phyloP scores from a whole-genome alignment of 2,888 invertebrate genomes.

The Caenorhabditis imperialis region DNA sequence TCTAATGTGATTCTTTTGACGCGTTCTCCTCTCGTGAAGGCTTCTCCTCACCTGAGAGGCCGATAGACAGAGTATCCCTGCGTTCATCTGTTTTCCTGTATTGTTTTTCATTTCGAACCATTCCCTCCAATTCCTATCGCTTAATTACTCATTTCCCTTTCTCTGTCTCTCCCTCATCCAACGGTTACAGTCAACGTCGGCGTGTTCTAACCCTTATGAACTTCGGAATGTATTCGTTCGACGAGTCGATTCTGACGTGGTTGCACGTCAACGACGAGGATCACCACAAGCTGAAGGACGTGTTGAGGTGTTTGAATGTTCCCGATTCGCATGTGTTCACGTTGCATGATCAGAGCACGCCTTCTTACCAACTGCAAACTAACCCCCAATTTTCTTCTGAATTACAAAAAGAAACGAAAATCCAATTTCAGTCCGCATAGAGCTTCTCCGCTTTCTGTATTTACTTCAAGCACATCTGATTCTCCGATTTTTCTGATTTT shows the following conservation, averaged over 20 bases:
- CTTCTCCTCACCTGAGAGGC: background rate
- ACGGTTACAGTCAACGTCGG: conserved; percentile 74
- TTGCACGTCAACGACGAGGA: conserved; percentile 71
- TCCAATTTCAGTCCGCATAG: conserved; percentile 9
- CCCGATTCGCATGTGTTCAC: conserved; percentile 13
- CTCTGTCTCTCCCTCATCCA: conserved; percentile 1
- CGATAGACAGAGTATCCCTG: background rate
- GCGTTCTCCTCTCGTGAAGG: conserved; percentile 27
- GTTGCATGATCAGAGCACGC: conserved; percentile 15
- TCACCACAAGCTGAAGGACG: conserved; percentile 63
- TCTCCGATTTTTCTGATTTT: background rate
- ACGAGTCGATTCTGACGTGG: conserved; percentile 75
- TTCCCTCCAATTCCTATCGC: conserved; percentile 21
- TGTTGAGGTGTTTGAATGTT: conserved; percentile 53
- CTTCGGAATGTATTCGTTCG: conserved; percentile 76
- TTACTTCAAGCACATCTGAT: conserved; percentile 30
- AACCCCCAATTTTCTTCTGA: conserved; percentile 21
- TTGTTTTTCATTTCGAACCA: background rate
- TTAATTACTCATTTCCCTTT: conserved; percentile 20
- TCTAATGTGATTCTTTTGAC: conserved; percentile 17
- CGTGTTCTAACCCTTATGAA: conserved; percentile 75
- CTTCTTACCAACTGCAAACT: conserved; percentile 27
- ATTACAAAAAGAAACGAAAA: too few relatives aligned
- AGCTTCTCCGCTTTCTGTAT: conserved; percentile 47
- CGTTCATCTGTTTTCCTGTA: background rate